phyloP scores from a whole-genome alignment of 2,797 vertebrate species.

The Tolypeutes matacus region DNA sequence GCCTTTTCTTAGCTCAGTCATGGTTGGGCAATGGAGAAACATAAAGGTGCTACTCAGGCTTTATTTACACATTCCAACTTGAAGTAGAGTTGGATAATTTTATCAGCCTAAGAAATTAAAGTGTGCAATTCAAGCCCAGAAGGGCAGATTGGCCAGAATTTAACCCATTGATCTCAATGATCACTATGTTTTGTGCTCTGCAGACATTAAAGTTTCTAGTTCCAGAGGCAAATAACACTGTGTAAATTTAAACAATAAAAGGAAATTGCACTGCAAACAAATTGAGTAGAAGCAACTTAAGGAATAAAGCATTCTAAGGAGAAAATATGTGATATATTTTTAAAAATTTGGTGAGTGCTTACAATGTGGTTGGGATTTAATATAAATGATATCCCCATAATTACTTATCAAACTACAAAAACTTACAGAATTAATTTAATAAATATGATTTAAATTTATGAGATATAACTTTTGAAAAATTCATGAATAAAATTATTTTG shows the following conservation, averaged over 20 bases:
- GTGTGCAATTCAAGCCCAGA: neutral
- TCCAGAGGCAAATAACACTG: neutral
- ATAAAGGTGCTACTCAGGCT: neutral
- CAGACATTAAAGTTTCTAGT: neutral
- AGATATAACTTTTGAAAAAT: neutral
- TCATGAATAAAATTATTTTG: neutral
- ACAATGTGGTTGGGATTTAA: neutral
- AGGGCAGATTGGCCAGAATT: neutral
- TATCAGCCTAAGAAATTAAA: neutral
- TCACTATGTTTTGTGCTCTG: neutral
- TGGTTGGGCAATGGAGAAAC: neutral
- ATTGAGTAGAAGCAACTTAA: neutral
- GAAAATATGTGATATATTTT: neutral
- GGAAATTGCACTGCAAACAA: neutral
- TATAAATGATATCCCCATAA: neutral
- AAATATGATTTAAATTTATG: neutral
- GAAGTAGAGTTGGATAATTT: neutral
- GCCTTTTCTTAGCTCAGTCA: neutral
- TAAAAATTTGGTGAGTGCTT: neutral
- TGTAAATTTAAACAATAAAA: neutral
- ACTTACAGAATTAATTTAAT: constrained; percentile 15
- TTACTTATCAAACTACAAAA: neutral
- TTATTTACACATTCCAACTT: neutral
- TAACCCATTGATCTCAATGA: neutral
- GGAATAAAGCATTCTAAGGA: neutral